Conservation (phyloP, 2,113 vertebrate genomes). For the Cyanoliseus patagonus region DNA sequence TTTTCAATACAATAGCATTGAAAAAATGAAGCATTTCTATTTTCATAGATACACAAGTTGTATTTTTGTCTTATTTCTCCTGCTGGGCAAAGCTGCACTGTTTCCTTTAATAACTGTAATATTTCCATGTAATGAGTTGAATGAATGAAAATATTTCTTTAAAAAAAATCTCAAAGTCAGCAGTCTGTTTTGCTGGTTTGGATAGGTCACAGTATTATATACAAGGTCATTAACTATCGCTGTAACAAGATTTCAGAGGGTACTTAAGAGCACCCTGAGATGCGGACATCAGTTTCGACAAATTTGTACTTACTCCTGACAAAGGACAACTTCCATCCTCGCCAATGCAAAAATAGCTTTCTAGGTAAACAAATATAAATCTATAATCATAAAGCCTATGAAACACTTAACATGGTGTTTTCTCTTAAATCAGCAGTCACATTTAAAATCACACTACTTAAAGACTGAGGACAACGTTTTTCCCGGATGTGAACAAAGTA, state of each 20-base stretch:
- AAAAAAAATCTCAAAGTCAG: not conserved
- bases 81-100: not conserved
- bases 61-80: not conserved
- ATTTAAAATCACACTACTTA: not conserved
- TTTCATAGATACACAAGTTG: not conserved
- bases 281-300: not conserved
- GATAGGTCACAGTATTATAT: not conserved
- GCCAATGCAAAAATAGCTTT: not conserved
- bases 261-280: not conserved
- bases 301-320: not conserved
- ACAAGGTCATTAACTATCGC: not conserved
- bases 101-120: not conserved
- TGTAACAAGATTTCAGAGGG: not conserved
- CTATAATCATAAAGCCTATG: not conserved
- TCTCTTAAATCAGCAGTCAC: not conserved
- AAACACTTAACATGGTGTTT: not conserved
- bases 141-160: not conserved
- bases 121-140: not conserved
- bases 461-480: not conserved
- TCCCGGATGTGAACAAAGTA: not conserved
- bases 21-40: not conserved
- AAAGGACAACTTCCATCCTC: not conserved
- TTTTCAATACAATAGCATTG: not conserved
- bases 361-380: not conserved
- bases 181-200: not conserved